These are phyloP conservation scores for Otus sunia DNA, from an alignment of 2,113 vertebrate species.

Conservation along the genomic window DNA sequence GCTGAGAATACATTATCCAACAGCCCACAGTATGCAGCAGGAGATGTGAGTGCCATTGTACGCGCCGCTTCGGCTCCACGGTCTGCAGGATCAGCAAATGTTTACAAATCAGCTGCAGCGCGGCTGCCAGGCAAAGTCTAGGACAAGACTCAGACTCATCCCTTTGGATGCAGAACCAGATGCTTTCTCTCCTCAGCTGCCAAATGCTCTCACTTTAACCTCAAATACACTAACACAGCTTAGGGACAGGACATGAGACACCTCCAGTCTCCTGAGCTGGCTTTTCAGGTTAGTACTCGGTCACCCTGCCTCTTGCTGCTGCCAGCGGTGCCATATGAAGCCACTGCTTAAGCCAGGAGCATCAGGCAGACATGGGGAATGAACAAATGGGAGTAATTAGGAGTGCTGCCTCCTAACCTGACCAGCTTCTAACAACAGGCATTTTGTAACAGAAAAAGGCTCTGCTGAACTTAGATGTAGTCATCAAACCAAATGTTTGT, in stretches of 20 bases:
- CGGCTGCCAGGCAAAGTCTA: background rate
- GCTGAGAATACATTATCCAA: background rate
- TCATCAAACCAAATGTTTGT: constrained; percentile 20
- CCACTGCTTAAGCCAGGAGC: background rate
- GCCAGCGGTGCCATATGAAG: background rate
- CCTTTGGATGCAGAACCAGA: background rate
- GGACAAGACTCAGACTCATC: background rate
- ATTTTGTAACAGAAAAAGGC: background rate
- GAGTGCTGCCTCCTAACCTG: background rate
- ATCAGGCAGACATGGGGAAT: background rate
- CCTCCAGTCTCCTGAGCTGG: background rate
- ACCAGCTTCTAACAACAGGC: background rate
- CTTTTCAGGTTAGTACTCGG: background rate
- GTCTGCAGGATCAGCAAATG: background rate
- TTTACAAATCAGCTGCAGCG: background rate
- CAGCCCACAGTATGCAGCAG: background rate
- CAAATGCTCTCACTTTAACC: background rate
- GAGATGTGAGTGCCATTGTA: background rate
- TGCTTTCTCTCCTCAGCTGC: background rate
- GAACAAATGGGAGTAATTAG: background rate
- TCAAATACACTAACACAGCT: background rate
- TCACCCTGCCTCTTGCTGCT: background rate
- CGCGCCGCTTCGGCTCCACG: fast-evolving
- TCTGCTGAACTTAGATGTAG: background rate
- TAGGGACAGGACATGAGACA: background rate